Percentiles rank a stretch among this genome's conserved stretches.
These are phyloP conservation scores for Notiomystis cincta DNA, from an alignment of 2,113 vertebrate genomes.

Conservation along the genomic window DNA sequence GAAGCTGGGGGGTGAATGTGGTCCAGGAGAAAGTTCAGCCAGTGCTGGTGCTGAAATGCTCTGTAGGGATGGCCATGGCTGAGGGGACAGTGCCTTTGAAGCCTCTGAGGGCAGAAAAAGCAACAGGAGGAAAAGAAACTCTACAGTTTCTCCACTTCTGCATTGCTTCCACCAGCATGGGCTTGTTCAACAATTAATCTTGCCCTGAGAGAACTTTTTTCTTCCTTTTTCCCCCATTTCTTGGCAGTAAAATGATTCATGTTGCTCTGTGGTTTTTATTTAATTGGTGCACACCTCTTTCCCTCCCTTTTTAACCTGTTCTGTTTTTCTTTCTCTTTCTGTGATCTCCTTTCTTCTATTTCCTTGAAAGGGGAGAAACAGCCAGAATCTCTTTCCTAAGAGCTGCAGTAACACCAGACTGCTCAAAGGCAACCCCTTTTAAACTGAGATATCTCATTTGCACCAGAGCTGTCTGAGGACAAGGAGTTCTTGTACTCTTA, in stretches of 20 bases:
- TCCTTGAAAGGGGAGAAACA: neutral
- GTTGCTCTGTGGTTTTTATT: neutral
- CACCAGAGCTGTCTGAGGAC: neutral
- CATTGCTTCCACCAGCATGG: neutral
- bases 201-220: neutral
- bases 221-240: fast-evolving
- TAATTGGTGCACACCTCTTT: neutral
- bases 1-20: neutral
- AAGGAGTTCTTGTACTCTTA: neutral
- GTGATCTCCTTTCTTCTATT: neutral
- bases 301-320: neutral
- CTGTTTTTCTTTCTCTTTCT: neutral
- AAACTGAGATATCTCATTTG: neutral
- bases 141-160: neutral
- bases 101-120: neutral
- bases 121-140: neutral
- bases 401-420: neutral
- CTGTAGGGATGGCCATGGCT: neutral
- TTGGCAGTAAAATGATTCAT: neutral
- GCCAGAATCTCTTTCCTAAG: neutral
- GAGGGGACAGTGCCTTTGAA: neutral
- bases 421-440: neutral
- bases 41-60: neutral
- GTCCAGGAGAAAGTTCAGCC: neutral
- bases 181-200: neutral